Evolutionary conservation across 2,888 invertebrate genomes (phyloP), one percentile per base, ranked within the genome.

Genomic region (Drosophila multiciliata): DNA sequence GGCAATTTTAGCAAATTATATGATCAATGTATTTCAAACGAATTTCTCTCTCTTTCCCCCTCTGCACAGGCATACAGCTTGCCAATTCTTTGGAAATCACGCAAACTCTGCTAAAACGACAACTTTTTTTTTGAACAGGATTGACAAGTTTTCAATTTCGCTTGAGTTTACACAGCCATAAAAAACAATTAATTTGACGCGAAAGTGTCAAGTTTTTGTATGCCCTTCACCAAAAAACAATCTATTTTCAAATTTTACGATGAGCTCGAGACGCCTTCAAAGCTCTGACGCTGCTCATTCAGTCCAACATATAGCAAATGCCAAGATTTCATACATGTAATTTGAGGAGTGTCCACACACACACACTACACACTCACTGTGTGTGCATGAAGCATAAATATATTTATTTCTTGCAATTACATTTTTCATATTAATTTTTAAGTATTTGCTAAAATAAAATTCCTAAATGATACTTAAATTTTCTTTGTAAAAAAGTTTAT

Each of bases 181-280:
- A 80, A 80, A 69, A 52, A 48, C 54, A 53, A 15, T 45, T 15
- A 45, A 45, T 23, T 59, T 73, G 75, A 75, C 63, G 69, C 57
- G 59, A 85, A 78, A 87, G 83, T 87, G 83, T 87, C 83, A 87
- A 85, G 78, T 80, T 73, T 73, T 76, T 71, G 67, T 58, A 78
- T 87, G 82, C 85, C 83, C 78, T 84, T 87, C 85, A 71, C 70
- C 66, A 73, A 73, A 78, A 76, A 80, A 75, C 62, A 82, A 87
- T 71, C 73, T 75, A 76, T 55, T 68, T 76, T 52, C 57, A 66
- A 80, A 57, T 62, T 80, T 64, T 59, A 78, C 75, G 77, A 70
- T 64, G 68, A 66, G 62, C 32, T 42, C 49, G 11, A 60, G 60
- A 53, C 61, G 35, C 29, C 38, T 45, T 40, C 7, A 35, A 42